A percentile compares a stretch with the other conserved stretches of the same genome.
phyloP scores from a whole-genome alignment of 2,797 vertebrate species.

The Melanotaenia parkinsoni region DNA sequence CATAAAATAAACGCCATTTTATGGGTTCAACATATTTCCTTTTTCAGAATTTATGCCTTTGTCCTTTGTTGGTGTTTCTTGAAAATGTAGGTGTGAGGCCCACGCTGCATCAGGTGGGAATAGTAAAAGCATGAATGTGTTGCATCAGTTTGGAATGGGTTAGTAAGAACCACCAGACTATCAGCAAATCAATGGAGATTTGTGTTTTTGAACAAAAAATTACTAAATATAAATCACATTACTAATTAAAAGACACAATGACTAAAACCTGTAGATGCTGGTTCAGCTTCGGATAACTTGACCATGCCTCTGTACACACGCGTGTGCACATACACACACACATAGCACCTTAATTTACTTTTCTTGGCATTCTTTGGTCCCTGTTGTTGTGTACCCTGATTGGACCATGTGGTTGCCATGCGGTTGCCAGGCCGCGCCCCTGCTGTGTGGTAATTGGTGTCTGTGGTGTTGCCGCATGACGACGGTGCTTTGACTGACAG shows the following conservation, averaged over 20 bases:
- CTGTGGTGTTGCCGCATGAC: constrained; percentile 80
- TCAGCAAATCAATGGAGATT: constrained; percentile 40
- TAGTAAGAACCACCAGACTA: constrained; percentile 46
- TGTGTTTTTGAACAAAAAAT: constrained; percentile 31
- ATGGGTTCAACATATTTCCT: background rate
- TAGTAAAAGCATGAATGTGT: background rate
- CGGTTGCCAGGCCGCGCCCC: constrained; percentile 84
- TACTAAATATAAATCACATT: constrained; percentile 19
- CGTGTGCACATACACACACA: constrained; percentile 6
- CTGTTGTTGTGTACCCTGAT: constrained; percentile 84
- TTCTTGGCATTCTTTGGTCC: constrained; percentile 79
- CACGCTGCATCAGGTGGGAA: background rate
- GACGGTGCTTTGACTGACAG: constrained; percentile 82
- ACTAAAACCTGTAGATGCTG: constrained; percentile 30
- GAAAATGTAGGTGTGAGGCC: background rate
- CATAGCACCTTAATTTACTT: constrained; percentile 44
- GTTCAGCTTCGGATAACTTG: constrained; percentile 47
- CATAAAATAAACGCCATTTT: background rate
- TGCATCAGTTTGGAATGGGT: constrained; percentile 27
- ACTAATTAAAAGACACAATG: constrained; percentile 68
- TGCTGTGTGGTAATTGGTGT: constrained; percentile 87
- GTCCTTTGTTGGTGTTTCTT: constrained; percentile 6
- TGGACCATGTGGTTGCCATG: constrained; percentile 86
- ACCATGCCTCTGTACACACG: constrained; percentile 6
- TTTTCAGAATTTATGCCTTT: background rate